Base-by-base conservation (phyloP, 2,797 vertebrate species). In the Acrossocheilus wenchowensis region DNA sequence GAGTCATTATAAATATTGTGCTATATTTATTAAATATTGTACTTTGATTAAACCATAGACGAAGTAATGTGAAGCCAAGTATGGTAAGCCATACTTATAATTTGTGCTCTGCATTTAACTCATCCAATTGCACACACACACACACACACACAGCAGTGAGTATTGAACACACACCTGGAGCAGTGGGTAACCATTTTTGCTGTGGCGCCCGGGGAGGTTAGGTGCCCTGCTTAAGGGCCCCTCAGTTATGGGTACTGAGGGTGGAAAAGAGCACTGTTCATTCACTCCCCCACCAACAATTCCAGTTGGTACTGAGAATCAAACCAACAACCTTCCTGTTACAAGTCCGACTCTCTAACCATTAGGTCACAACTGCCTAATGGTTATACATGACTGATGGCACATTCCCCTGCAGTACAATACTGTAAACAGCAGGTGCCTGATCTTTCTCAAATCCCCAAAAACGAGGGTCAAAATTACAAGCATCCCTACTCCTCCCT, bases 391-490 rank as follows among this genome's bases (percentile, higher is more conserved):
- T 15, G 62, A 64, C 62, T 64, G 5, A 12, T 57, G 21, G 21
- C 21, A 60, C 36, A 78, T 60, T 78, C 23, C 36, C 23, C 34
- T 9, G 10, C 1, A 68, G 43, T 34, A 30, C 26, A 81, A 54
- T 9, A 15, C 62, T 68, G 34, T n/a, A 48, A 68, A 23, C 43
- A 81, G 45, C 62, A 52, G 45, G 79, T 69, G 79, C 64, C 64
- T 36, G 62, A 69, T 69, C 78, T 64, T 68, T 19, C 79, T 39
- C 19, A 81, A 81, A 81, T 50, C 45, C 45, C 19, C 23, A 0
- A 78, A 64, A 79, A 30, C 5, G 5, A 30, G 39, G 77, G 54
- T 62, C 77, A 62, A 62, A 34, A 14, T 3, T 54, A 43, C 57
- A 64, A 79, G 39, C 23, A 10, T 62, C 36, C 8, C 23, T 1